Percentiles rank a stretch among this genome's conserved stretches.
Conservation (phyloP, 2,888 invertebrate species). For the Gibbula magus region DNA sequence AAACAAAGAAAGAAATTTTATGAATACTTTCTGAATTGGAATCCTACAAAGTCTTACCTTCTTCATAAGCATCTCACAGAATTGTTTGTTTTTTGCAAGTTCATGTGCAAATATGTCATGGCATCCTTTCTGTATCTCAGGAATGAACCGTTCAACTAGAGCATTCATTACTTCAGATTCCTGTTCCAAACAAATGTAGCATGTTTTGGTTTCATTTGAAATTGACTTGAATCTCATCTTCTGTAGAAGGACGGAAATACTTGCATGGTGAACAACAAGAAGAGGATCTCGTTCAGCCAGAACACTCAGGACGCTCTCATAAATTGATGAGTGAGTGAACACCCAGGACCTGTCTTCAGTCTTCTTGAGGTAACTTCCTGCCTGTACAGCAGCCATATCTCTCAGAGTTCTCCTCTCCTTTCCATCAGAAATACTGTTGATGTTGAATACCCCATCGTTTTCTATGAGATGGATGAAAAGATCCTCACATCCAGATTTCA, state of each 20-base stretch:
- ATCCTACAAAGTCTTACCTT: too few relatives aligned
- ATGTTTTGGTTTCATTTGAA: too few relatives aligned
- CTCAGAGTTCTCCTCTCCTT: background rate
- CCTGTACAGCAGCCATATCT: background rate
- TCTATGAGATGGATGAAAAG: background rate
- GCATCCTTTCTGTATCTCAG: too few relatives aligned
- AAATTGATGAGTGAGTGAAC: background rate
- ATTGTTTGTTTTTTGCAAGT: too few relatives aligned
- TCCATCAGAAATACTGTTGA: background rate
- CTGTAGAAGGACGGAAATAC: background rate
- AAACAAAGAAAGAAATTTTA: too few relatives aligned
- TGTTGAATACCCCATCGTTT: background rate
- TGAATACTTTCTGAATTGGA: too few relatives aligned
- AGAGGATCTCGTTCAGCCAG: background rate
- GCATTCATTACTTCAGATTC: too few relatives aligned
- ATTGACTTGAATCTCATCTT: background rate
- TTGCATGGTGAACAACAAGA: background rate
- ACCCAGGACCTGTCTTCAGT: background rate
- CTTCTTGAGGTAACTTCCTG: background rate
- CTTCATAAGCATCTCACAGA: too few relatives aligned
- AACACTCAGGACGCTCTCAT: background rate
- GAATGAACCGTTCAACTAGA: too few relatives aligned
- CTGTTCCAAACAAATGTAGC: too few relatives aligned
- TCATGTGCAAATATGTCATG: too few relatives aligned
- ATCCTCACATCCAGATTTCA: background rate